Evolutionary conservation across 2,113 vertebrate species (phyloP), one percentile per base, ranked within the genome.

Genomic region (Callaeas wilsoni): DNA sequence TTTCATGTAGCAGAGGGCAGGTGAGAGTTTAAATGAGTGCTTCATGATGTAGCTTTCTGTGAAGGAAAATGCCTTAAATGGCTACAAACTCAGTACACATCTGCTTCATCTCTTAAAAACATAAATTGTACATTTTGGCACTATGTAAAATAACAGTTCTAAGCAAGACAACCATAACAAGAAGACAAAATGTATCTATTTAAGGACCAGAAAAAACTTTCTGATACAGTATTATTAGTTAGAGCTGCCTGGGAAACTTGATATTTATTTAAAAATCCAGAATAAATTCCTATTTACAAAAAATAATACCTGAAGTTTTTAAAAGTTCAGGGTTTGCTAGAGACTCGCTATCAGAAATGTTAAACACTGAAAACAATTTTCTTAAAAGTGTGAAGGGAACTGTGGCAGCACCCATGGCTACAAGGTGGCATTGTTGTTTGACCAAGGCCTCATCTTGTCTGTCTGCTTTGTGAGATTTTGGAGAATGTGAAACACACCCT

Each of bases 51-150:
- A 75, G 44, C 60, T 81, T 49, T 91, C 64, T 92, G 30, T 86
- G 83, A 84, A 87, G 52, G 23, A 85, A 88, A 93, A 84, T 75
- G n/a, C 85, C 94, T 93, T 96, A 93, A 68, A 96, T 94, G 93
- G 93, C n/a, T 87, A 84, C 18, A 89, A 78, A 89, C 29, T 81
- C 64, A 53, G 60, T 75, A 81, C n/a, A 87, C 56, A 33, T 93
- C 84, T 90, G 52, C 56, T 93, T 92, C 52, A 57, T 96, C 68
- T 95, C 83, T 56, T 64, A 84, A 92, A 96, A 92, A n/a, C 68
- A 86, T 95, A 87, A 84, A 92, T 93, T 90, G 49, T 90, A 64
- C 44, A 14, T 39, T 90, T 93, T 92, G 93, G n/a, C 85, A 75
- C 41, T 41, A n/a, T n/a, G 55, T 93, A 84, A 88, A 94, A 81